Conservation (phyloP, 2,888 invertebrate genomes). For the Bombylius discolor region DNA sequence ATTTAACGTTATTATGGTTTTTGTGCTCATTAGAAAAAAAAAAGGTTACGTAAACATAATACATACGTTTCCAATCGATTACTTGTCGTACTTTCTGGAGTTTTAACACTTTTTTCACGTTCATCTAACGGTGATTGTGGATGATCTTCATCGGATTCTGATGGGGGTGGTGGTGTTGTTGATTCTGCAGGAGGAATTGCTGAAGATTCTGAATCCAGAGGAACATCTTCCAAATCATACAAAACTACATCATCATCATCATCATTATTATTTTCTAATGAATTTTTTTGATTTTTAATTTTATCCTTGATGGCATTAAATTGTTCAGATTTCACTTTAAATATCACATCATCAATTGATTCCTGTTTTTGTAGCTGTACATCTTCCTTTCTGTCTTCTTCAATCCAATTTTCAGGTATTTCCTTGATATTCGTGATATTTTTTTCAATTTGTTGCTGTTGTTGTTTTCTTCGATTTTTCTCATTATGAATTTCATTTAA, state of each 20-base stretch:
- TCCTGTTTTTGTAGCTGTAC: no score
- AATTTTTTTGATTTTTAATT: background rate
- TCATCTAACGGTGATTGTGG: background rate
- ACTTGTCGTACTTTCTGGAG: background rate
- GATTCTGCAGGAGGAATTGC: no score
- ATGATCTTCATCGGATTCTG: background rate
- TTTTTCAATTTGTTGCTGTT: background rate
- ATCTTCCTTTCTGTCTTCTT: no score
- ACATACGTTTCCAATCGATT: background rate
- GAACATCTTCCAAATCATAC: background rate
- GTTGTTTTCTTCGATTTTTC: background rate
- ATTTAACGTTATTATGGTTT: no score
- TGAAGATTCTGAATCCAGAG: no score
- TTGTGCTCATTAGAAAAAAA: no score
- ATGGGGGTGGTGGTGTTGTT: no score
- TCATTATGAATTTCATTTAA: conserved; percentile 15
- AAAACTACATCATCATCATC: background rate
- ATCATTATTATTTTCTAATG: background rate
- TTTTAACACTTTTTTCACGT: background rate
- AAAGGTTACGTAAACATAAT: no score
- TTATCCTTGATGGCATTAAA: no score
- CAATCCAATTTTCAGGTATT: background rate
- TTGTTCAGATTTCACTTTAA: no score
- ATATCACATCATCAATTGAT: no score
- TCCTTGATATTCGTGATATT: background rate